Percentiles rank a stretch among this genome's conserved stretches.
phyloP scores from a whole-genome alignment of 2,113 vertebrate species.

The Mellivora capensis region DNA sequence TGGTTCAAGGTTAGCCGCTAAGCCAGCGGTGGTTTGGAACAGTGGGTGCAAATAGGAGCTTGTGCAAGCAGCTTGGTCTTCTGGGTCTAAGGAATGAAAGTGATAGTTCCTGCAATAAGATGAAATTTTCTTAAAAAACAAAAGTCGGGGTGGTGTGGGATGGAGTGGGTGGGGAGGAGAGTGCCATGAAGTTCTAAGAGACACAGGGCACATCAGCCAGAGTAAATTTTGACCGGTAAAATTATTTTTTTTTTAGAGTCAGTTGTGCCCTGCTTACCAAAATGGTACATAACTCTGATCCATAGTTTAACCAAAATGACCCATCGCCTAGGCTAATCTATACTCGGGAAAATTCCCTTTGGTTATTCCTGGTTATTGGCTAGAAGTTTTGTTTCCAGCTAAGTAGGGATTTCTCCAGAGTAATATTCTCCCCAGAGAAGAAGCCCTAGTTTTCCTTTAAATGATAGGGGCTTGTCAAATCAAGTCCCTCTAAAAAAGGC shows the following conservation, averaged over 20 bases:
- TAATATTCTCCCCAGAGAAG: not conserved
- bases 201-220: not conserved
- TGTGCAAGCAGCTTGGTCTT: not conserved
- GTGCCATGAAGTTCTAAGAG: not conserved
- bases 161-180: rapidly evolving
- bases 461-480: not conserved
- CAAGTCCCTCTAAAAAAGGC: not conserved
- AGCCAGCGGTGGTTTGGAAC: rapidly evolving
- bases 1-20: not conserved
- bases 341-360: not conserved
- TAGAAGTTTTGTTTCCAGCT: not conserved
- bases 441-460: not conserved
- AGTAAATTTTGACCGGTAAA: not conserved
- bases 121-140: not conserved
- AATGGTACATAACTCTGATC: not conserved
- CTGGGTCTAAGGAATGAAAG: not conserved
- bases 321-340: not conserved
- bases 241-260: not conserved
- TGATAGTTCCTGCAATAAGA: not conserved
- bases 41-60: not conserved
- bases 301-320: not conserved
- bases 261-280: not conserved
- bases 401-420: not conserved
- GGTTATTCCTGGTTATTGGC: not conserved
- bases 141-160: not conserved